These are phyloP conservation scores for Nyctalus aviator DNA, from an alignment of 2,797 vertebrate species.

Conservation along the genomic window DNA sequence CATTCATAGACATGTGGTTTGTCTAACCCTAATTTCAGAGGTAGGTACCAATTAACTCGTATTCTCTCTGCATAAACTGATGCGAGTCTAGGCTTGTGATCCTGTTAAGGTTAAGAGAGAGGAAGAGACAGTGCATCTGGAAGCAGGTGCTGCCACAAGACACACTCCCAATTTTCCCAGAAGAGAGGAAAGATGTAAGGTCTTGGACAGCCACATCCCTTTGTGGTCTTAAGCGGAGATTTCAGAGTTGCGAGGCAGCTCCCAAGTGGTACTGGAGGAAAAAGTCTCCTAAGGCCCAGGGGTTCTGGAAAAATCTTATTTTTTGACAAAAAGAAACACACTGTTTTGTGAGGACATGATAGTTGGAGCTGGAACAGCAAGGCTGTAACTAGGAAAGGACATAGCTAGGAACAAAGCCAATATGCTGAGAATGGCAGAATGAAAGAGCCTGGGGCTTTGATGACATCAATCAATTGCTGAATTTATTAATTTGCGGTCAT, in stretches of 20 bases:
- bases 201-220: neutral
- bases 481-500: neutral
- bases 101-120: neutral
- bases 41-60: neutral
- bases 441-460: neutral
- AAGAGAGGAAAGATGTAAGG: neutral
- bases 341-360: neutral
- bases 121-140: neutral
- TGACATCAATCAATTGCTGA: neutral
- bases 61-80: neutral
- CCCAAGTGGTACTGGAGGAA: neutral
- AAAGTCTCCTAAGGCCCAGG: neutral
- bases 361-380: neutral
- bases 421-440: neutral
- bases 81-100: neutral
- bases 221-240: neutral
- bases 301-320: neutral
- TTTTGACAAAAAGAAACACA: neutral
- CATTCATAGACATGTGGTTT: neutral
- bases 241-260: neutral
- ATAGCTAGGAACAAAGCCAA: neutral
- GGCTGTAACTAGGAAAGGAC: neutral
- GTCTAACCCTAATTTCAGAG: neutral
- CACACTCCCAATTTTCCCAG: neutral
- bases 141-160: neutral